Base-by-base conservation (phyloP, 2,888 invertebrate species). In the Synergus gifuensis region DNA sequence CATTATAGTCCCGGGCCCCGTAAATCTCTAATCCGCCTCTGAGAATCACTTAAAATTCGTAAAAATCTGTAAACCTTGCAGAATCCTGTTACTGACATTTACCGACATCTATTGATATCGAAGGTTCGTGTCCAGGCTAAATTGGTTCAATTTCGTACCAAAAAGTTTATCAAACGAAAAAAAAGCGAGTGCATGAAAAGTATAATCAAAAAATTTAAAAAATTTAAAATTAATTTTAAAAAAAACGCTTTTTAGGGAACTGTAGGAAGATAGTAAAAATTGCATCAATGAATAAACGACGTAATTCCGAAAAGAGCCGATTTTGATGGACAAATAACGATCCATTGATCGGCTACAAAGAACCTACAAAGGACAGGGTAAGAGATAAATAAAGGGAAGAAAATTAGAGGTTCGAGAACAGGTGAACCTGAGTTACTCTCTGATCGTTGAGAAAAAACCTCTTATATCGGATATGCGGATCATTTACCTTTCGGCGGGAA, bases 391-490 rank as follows among this genome's bases (percentile, higher is more conserved):
- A 82, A 78, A 76, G 78, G 73, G 78, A 83, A 85, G 84, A 82
- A 85, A 88, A 88, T 88, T 86, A 84, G 80, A 82, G 82, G 84
- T 81, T 83, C 42, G 67, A 79, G 81, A 83, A 89, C 89, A 89
- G 88, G 88, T 88, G 88, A 83, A 87, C 83, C 84, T 44, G 82
- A 66, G 78, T 78, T 77, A 83, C 82, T 79, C 79, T 4, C 79
- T 4, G 28, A n/a, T 54, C 54, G 16, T 69, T 69, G 69, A 58
- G 67, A 78, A 66, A 78, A 46, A 76, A 80, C 76, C 81, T 62
- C 76, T 67, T 80, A 79, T 80, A 83, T 86, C 86, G 90, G 89
- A 90, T 87, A 89, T 87, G 86, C 89, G 90, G 87, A 87, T 86
- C 89, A 90, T 91, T 91, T 89, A 87, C 88, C 87, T 86, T 88